These are phyloP conservation scores for Ennomos fuscantarius DNA, from an alignment of 2,888 invertebrate species.

Conservation along the genomic window DNA sequence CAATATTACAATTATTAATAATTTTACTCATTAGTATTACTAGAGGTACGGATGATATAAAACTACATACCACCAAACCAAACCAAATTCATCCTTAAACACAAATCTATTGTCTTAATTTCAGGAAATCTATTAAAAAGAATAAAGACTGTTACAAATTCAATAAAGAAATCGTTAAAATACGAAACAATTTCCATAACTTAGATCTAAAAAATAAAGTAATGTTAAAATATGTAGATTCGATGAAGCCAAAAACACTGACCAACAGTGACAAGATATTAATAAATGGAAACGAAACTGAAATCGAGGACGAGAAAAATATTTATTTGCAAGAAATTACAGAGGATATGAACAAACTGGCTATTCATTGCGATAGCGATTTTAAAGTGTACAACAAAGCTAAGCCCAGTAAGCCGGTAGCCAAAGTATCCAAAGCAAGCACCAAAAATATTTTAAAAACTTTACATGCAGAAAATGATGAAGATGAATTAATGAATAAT, in stretches of 20 bases:
- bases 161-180: conserved; percentile 64
- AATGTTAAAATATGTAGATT: conserved; percentile 52
- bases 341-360: conserved; percentile 52
- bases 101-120: conserved; percentile 32
- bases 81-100: no score
- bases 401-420: conserved; percentile 35
- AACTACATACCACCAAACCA: no score
- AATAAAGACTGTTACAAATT: conserved; percentile 54
- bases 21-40: no score
- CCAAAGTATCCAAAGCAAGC: conserved; percentile 26
- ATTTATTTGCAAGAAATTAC: conserved; percentile 48
- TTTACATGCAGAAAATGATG: conserved; percentile 32
- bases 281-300: conserved; percentile 44
- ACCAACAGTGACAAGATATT: conserved; percentile 40
- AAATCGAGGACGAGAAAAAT: conserved; percentile 47
- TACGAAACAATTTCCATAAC: conserved; percentile 61
- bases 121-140: conserved; percentile 57
- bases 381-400: conserved; percentile 59
- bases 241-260: conserved; percentile 42
- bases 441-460: conserved; percentile 13
- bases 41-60: no score
- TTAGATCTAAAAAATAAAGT: conserved; percentile 64
- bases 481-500: conserved; percentile 13
- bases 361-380: conserved; percentile 55
- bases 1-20: neutral